Evolutionary conservation across 2,888 invertebrate species (phyloP), one percentile per base, ranked within the genome.

Genomic region (Hirtodrosophila histrioides): DNA sequence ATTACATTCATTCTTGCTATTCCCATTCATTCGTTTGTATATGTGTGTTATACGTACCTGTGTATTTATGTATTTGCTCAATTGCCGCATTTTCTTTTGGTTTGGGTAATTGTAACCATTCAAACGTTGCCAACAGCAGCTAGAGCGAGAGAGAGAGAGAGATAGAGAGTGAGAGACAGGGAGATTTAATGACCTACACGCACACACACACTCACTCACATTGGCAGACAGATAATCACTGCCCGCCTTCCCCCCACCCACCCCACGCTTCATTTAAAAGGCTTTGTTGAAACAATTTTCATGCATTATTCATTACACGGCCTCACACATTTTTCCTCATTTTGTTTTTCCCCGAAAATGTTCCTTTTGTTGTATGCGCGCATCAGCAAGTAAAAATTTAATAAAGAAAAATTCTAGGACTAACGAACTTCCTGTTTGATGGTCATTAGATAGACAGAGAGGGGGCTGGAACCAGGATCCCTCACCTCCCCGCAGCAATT

Each of bases 271-370:
- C 61, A 58, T 60, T 69, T 49, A 54, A 71, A 74, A 60, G 69
- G 71, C 72, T 78, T 71, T 67, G 67, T 56, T 67, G 48, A 62
- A 69, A 75, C 66, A 72, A 69, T 78, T 65, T 65, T 88, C 89
- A 89, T 89, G 83, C 86, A 89, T 89, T 89, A 89, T 89, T 89
- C 89, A 89, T 84, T 75, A 64, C 81, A 83, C 75, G 88, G 75
- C 81, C 74, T 73, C 75, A 75, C 78, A 86, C 81, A 86, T 82
- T 80, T 87, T 85, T 78, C 77, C 71, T 75, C 75, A 83, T 86
- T 80, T 85, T 64, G 61, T 70, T 71, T 78, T 69, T 48, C 69
- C 73, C 49, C 31, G 41, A 54, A 65, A 73, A 57, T 51, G 33
- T 48, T 51, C 33, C n/a, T 43, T 36, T 7, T 41, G 45, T 48